Base-by-base conservation (phyloP, 2,888 invertebrate species). In the Drosophila siamana region DNA sequence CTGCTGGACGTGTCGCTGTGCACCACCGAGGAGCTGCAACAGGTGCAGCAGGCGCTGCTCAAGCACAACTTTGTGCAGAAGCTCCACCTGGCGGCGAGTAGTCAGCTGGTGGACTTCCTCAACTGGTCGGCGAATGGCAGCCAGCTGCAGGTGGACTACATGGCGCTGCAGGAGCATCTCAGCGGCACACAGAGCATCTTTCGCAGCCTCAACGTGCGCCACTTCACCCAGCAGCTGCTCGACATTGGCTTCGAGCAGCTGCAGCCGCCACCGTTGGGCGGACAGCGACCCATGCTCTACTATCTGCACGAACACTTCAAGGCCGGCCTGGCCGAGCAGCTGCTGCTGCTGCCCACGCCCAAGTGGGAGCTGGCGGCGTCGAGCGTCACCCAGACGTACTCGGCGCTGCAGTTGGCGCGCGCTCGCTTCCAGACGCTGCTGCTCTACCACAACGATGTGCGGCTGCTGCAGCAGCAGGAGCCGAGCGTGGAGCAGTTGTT, bases 101-200 rank as follows among this genome's bases (percentile, higher is more conserved):
- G 52, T 3, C 9, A n/a, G 0, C 5, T 16, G 4, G 4, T 69
- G 1, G 0, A 15, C 0, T 80, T 67, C 2, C 13, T 88, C 6
- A 52, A 57, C 2, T 84, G 83, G 83, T 50, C 78, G 0, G n/a
- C 0, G 0, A 26, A 47, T n/a, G 80, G 71, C 0, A 9, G 19
- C 9, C 41, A 57, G 1, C 13, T 88, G 48, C 41, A 63, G n/a
- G 0, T 84, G 43, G 57, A 69, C n/a, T 78, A 78, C n/a, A 0
- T 46, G 22, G 78, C 64, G 0, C 8, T 84, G 47, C 86, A 88
- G 67, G 51, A 71, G 5, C 64, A 88, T 43, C 47, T 84, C 44
- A 11, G 15, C 11, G 22, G 78, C 11, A 2, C 1, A 0, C 40
- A 48, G 0, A 38, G 43, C 11, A 51, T 85, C 2, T 83, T 83